Evolutionary conservation across 2,113 vertebrate genomes (phyloP).

Genomic region (Spea multiplicata): DNA sequence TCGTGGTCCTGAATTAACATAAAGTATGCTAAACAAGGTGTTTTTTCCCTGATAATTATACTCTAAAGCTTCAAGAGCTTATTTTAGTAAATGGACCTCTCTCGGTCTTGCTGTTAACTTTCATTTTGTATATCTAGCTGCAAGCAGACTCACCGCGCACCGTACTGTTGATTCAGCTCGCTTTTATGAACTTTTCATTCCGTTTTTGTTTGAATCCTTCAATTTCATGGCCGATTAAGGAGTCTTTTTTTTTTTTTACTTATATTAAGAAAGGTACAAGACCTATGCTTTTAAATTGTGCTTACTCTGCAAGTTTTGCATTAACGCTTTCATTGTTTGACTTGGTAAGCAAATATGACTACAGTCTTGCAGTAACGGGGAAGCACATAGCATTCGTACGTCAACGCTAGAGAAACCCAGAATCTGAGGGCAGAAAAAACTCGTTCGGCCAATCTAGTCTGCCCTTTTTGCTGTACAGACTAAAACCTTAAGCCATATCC

Average conservation of each 20-base stretch:
- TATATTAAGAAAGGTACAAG: conserved; percentile 40
- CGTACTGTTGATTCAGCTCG: conserved; percentile 53
- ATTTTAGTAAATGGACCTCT: conserved; percentile 72
- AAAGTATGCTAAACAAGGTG: conserved; percentile 78
- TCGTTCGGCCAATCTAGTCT: too few relatives aligned
- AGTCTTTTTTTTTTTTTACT: conserved; percentile 26
- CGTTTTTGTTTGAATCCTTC: conserved; percentile 47
- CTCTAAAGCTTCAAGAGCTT: conserved; percentile 78
- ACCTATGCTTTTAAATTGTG: conserved; percentile 28
- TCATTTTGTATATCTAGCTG: conserved; percentile 55
- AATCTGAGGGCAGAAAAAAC: too few relatives aligned
- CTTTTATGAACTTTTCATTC: conserved; percentile 50
- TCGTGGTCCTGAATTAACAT: conserved; percentile 80
- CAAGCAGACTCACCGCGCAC: conserved; percentile 56
- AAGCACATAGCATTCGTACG: too few relatives aligned
- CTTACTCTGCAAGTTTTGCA: conserved; percentile 33
- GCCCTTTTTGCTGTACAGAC: too few relatives aligned
- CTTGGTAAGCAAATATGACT: background rate
- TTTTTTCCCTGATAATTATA: conserved; percentile 78
- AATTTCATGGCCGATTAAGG: conserved; percentile 49
- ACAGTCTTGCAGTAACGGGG: background rate
- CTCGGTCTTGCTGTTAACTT: conserved; percentile 60
- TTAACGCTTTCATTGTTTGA: conserved; percentile 17
- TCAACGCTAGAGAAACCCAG: too few relatives aligned
- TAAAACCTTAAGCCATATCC: too few relatives aligned